These are phyloP conservation scores for Petromus typicus DNA, from an alignment of 2,113 vertebrate species.

Conservation along the genomic window DNA sequence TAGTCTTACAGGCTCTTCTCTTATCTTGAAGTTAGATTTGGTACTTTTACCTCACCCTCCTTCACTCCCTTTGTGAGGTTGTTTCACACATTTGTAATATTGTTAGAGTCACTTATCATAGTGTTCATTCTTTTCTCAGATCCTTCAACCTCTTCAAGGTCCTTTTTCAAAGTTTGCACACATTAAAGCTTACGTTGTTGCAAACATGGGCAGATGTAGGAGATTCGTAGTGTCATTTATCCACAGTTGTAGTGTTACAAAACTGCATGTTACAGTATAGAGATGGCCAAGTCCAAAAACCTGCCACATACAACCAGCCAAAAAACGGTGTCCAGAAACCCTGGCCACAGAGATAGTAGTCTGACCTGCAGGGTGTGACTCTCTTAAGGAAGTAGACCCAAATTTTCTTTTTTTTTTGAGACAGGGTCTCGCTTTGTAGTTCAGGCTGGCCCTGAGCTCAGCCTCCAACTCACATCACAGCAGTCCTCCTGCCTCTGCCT, in stretches of 20 bases:
- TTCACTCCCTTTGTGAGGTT: not conserved
- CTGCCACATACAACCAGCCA: not conserved
- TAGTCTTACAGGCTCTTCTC: not conserved
- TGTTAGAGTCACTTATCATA: conserved; percentile 23
- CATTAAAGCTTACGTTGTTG: conserved; percentile 16
- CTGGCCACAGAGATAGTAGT: not conserved
- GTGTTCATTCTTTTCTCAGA: conserved; percentile 9
- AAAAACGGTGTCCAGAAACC: not conserved
- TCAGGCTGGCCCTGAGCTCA: too few species aligned
- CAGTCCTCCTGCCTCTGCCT: too few species aligned
- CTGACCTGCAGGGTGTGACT: not conserved
- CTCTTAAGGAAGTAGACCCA: not conserved
- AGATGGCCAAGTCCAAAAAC: not conserved
- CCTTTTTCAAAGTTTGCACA: conserved; percentile 14
- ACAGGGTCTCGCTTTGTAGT: too few species aligned
- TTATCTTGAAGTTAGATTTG: not conserved
- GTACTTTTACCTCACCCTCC: not conserved
- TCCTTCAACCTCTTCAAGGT: not conserved
- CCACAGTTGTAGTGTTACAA: not conserved
- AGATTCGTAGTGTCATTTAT: conserved; percentile 37
- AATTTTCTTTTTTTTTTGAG: too few species aligned
- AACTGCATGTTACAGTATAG: not conserved
- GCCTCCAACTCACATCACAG: too few species aligned
- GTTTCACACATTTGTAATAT: conserved; percentile 31
- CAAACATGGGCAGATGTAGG: not conserved